phyloP scores from a whole-genome alignment of 2,888 invertebrate species.

The Dynastes tityus region DNA sequence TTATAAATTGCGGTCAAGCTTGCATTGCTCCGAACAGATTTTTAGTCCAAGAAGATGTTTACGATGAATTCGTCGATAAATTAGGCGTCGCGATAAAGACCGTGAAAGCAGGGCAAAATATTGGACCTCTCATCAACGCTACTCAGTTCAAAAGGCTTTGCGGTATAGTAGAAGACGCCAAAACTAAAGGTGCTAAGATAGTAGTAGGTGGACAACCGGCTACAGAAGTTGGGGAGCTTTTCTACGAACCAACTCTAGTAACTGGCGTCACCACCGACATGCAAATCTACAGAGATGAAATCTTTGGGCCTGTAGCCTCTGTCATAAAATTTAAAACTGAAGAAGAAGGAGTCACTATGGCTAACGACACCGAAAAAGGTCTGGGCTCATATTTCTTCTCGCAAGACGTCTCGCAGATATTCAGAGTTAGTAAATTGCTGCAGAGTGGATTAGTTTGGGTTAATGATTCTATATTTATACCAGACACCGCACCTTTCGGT shows the following conservation, averaged over 20 bases:
- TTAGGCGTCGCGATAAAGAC: constrained; percentile 79
- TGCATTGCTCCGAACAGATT: constrained; percentile 91
- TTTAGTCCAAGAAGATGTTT: constrained; percentile 78
- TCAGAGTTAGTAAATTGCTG: constrained; percentile 88
- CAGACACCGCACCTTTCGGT: constrained; percentile 95
- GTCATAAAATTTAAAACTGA: constrained; percentile 91
- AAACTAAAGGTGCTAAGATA: constrained; percentile 87
- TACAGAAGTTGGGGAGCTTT: constrained; percentile 79
- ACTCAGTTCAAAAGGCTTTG: constrained; percentile 88
- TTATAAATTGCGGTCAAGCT: constrained; percentile 96
- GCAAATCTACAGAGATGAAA: constrained; percentile 88
- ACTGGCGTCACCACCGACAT: constrained; percentile 86
- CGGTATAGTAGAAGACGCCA: constrained; percentile 88
- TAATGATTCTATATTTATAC: constrained; percentile 95
- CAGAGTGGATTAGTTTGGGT: constrained; percentile 98
- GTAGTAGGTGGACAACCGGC: constrained; percentile 84
- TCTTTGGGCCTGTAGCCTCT: constrained; percentile 95
- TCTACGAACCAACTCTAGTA: constrained; percentile 92
- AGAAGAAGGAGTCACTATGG: constrained; percentile 87
- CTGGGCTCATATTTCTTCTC: constrained; percentile 97
- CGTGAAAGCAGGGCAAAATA: constrained; percentile 88
- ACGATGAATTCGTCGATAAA: constrained; percentile 84
- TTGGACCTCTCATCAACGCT: constrained; percentile 93
- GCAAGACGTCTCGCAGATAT: constrained; percentile 89
- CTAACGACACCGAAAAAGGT: constrained; percentile 88